phyloP scores from a whole-genome alignment of 2,113 vertebrate species.

The Stercorarius parasiticus region DNA sequence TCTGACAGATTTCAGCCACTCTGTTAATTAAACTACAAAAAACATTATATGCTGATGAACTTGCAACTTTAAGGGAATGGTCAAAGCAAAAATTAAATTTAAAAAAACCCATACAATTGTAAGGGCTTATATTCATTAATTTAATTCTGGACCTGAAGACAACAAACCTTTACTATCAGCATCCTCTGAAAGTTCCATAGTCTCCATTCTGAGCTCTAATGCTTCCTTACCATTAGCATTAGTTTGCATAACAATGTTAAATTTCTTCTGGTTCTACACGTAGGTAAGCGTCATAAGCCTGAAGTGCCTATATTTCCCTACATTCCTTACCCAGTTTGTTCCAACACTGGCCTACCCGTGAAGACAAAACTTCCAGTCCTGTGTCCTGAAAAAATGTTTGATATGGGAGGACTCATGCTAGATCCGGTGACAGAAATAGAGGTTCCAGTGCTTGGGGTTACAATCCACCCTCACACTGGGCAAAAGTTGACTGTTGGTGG shows the following conservation, averaged over 20 bases:
- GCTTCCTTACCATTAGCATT: background rate
- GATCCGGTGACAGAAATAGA: conserved; percentile 81
- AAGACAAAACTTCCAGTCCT: conserved; percentile 71
- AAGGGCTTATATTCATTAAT: background rate
- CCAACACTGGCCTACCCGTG: conserved; percentile 66
- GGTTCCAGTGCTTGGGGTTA: conserved; percentile 86
- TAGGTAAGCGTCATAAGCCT: conserved; percentile 75
- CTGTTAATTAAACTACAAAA: background rate
- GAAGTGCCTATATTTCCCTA: conserved; percentile 80
- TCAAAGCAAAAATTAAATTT: background rate
- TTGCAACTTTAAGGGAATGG: background rate
- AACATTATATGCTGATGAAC: background rate
- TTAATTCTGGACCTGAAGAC: background rate
- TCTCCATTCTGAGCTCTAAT: background rate
- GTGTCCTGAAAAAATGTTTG: conserved; percentile 70
- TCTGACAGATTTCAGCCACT: background rate
- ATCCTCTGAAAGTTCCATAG: background rate
- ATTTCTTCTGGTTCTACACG: background rate
- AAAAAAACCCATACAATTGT: background rate
- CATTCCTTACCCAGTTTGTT: conserved; percentile 79
- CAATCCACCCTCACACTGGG: conserved; percentile 82
- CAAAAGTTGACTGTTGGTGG: conserved; percentile 83
- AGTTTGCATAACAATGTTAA: background rate
- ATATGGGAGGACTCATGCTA: conserved; percentile 80
- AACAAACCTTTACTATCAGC: background rate